Conservation (phyloP, 2,113 vertebrate species). For the Sebastes schlegelii region DNA sequence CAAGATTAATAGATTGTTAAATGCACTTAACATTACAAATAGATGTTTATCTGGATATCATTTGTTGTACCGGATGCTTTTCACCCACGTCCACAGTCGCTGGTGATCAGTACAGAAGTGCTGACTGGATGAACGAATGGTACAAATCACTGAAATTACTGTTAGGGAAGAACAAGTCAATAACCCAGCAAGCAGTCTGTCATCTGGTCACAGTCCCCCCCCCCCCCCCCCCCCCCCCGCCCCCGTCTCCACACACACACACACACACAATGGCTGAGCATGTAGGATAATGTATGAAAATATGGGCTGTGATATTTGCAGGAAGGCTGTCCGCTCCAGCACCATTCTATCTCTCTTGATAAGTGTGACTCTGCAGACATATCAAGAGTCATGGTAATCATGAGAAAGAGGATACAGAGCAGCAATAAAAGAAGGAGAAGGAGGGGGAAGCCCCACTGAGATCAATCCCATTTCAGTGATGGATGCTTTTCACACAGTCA, state of each 20-base stretch:
- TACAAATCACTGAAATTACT: background rate
- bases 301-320: background rate
- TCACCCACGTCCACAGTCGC: background rate
- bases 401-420: background rate
- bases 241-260: too few relatives aligned
- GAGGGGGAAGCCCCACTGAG: background rate
- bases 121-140: background rate
- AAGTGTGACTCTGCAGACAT: background rate
- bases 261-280: background rate
- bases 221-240: too few relatives aligned
- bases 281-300: background rate
- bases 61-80: background rate
- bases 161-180: background rate
- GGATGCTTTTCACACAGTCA: conserved; percentile 1
- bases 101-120: background rate
- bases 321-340: background rate
- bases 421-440: background rate
- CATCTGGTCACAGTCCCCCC: background rate
- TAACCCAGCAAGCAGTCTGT: background rate
- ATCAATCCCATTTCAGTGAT: conserved; percentile 25
- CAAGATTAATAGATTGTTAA: background rate
- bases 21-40: background rate
- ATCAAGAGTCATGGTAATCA: background rate
- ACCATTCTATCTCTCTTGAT: background rate
- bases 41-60: background rate